phyloP scores from a whole-genome alignment of 2,797 vertebrate genomes.

The Pristis pectinata region DNA sequence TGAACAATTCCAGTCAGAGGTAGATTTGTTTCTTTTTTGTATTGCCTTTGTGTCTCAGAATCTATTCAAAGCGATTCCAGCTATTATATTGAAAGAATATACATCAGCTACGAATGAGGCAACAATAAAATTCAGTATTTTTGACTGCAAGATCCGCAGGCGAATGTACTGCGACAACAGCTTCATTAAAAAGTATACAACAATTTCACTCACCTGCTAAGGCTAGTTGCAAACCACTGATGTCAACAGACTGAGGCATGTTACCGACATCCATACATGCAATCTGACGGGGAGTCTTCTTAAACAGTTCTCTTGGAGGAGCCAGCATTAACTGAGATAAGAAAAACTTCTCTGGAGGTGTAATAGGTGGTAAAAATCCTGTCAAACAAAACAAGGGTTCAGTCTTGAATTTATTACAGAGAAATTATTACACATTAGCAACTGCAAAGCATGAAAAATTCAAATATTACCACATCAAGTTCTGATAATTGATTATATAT shows the following conservation, averaged over 20 bases:
- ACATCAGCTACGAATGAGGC: not conserved
- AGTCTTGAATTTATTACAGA: not conserved
- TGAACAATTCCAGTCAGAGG: not conserved
- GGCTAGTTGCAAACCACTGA: conserved; percentile 90
- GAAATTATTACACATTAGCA: not conserved
- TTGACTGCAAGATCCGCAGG: no score
- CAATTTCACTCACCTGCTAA: conserved; percentile 67
- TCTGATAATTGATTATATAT: not conserved
- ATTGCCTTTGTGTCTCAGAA: not conserved
- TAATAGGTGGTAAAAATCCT: conserved; percentile 96
- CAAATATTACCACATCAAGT: not conserved
- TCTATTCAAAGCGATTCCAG: not conserved
- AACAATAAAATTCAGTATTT: not conserved
- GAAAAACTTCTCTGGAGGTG: conserved; percentile 93
- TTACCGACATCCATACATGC: conserved; percentile 84
- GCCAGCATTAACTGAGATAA: conserved; percentile 96
- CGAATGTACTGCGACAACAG: not conserved
- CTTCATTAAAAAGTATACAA: not conserved
- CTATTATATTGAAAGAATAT: not conserved
- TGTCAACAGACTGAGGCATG: conserved; percentile 85
- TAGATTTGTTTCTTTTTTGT: not conserved
- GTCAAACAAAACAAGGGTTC: conserved; percentile 40
- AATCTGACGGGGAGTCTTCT: conserved; percentile 94
- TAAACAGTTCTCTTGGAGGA: conserved; percentile 90
- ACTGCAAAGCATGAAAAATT: not conserved